A percentile compares a stretch with the other conserved stretches of the same genome.
Evolutionary conservation across 2,113 vertebrate species (phyloP).

Genomic region (Sinocyclocheilus grahami): DNA sequence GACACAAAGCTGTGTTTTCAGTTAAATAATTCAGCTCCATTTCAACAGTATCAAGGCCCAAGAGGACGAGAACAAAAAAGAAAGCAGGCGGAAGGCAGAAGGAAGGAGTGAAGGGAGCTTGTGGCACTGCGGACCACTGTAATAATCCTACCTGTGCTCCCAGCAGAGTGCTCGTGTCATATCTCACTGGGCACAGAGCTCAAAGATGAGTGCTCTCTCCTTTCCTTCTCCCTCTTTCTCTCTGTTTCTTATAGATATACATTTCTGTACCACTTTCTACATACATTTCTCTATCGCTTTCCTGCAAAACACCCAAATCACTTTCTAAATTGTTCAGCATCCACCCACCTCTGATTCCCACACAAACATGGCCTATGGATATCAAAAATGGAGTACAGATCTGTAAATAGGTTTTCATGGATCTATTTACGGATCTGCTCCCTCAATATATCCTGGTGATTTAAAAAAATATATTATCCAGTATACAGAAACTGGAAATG

Average conservation of each 20-base stretch:
- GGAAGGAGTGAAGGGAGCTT: slow-evolving; percentile 31
- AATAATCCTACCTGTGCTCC: slow-evolving; percentile 40
- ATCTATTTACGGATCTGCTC: neutral
- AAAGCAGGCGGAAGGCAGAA: slow-evolving; percentile 28
- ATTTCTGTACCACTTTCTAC: neutral
- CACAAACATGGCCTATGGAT: neutral
- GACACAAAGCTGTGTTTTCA: slow-evolving; percentile 52
- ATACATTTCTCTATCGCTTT: neutral
- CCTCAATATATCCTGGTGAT: neutral
- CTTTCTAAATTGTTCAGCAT: slow-evolving; percentile 14
- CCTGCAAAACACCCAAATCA: neutral
- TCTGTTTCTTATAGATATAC: slow-evolving; percentile 6
- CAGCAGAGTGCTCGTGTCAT: slow-evolving; percentile 30
- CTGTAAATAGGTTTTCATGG: too few species aligned
- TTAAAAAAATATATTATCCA: too few species aligned
- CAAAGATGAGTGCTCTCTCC: neutral
- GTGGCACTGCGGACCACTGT: slow-evolving; percentile 34
- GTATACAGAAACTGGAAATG: too few species aligned
- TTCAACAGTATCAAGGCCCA: slow-evolving; percentile 53
- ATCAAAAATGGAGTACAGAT: neutral
- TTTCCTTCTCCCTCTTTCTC: neutral
- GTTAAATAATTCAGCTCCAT: slow-evolving; percentile 59
- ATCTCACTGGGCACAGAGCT: slow-evolving; percentile 23
- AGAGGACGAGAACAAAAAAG: slow-evolving; percentile 28
- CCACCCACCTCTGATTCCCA: neutral